These are phyloP conservation scores for Latrodectus elegans DNA, from an alignment of 2,888 invertebrate genomes.

Conservation along the genomic window DNA sequence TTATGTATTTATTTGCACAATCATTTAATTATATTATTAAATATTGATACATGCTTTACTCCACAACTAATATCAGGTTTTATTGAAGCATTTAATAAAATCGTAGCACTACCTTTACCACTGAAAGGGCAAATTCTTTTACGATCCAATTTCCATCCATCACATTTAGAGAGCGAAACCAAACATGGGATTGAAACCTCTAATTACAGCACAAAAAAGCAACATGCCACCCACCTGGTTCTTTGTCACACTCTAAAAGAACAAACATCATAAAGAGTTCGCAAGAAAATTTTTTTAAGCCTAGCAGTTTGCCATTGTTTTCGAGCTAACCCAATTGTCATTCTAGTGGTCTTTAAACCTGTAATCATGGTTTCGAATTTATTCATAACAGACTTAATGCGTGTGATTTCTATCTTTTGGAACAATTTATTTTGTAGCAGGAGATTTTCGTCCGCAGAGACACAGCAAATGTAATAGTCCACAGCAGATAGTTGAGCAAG, in stretches of 20 bases:
- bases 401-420: constrained; percentile 3
- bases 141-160: background rate
- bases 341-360: background rate
- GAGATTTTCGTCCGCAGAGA: background rate
- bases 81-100: too few relatives aligned
- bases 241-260: background rate
- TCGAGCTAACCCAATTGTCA: background rate
- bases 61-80: too few relatives aligned
- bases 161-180: background rate
- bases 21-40: too few relatives aligned
- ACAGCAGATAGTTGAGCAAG: too few relatives aligned
- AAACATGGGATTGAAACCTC: background rate
- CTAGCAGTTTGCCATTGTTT: background rate
- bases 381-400: background rate
- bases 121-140: background rate
- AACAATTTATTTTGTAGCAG: background rate
- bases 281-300: background rate
- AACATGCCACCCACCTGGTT: background rate
- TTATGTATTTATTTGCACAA: too few relatives aligned
- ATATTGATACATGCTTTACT: too few relatives aligned
- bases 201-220: background rate
- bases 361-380: background rate
- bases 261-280: background rate
- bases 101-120: too few relatives aligned
- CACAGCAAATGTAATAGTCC: too few relatives aligned